These are phyloP conservation scores for Heliocidaris erythrogramma DNA, from an alignment of 35 echinoderm and acorn worm species.

Conservation along the genomic window DNA sequence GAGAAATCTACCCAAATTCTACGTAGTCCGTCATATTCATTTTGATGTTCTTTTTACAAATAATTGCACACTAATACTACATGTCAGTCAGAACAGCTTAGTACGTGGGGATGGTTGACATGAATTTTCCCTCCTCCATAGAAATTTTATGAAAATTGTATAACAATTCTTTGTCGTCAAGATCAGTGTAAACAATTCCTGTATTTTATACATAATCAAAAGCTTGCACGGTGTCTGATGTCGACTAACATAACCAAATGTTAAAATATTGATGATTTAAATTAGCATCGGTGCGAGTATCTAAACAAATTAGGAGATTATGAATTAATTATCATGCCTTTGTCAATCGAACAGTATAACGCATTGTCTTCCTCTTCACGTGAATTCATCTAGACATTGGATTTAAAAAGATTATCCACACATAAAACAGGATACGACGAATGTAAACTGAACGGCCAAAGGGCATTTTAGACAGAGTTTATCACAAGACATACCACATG, in stretches of 20 bases:
- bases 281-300: background rate
- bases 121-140: background rate
- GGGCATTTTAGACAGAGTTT: background rate
- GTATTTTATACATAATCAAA: background rate
- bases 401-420: conserved; percentile 1
- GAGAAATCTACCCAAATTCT: background rate
- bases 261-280: no score
- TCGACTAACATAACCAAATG: no score
- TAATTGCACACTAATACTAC: conserved; percentile 36
- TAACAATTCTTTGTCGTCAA: background rate
- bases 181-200: background rate
- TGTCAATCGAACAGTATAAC: background rate
- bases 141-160: background rate
- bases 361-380: background rate
- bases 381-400: background rate
- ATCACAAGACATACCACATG: background rate
- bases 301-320: background rate
- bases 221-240: no score
- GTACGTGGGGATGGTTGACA: background rate
- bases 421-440: background rate
- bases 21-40: background rate
- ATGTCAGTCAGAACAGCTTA: background rate
- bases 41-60: conserved; percentile 17
- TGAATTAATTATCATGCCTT: background rate
- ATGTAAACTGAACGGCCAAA: background rate